These are phyloP conservation scores for Aegypius monachus DNA, from an alignment of 2,113 vertebrate species.

Conservation along the genomic window DNA sequence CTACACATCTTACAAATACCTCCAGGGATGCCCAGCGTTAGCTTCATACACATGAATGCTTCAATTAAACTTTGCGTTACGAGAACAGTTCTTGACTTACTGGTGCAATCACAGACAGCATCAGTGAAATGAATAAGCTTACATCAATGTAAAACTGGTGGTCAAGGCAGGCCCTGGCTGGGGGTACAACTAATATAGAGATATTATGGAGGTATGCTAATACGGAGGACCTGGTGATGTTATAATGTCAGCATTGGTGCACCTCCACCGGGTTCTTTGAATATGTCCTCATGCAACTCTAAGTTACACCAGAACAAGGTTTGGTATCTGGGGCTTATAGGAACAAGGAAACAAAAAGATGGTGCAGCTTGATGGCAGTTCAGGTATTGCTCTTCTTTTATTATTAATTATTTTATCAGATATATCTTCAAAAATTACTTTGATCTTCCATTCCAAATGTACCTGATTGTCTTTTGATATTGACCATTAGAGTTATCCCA, in stretches of 20 bases:
- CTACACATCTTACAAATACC: neutral
- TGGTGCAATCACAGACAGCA: neutral
- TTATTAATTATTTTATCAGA: neutral
- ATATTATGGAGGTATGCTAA: neutral
- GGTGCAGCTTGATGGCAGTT: neutral
- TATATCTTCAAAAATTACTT: neutral
- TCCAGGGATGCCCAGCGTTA: neutral
- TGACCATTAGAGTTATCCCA: neutral
- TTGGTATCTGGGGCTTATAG: neutral
- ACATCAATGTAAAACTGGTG: neutral
- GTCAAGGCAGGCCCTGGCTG: neutral
- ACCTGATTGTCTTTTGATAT: neutral
- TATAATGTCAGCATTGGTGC: neutral
- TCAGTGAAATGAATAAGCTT: neutral
- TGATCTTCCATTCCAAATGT: neutral
- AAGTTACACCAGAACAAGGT: neutral
- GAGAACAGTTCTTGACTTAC: neutral
- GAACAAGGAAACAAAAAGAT: neutral
- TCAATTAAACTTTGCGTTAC: accelerated
- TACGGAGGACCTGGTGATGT: neutral
- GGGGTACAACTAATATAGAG: neutral
- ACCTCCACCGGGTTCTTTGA: neutral
- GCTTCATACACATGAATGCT: accelerated
- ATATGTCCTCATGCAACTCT: neutral
- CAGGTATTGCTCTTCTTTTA: neutral